Percentiles rank a stretch among this genome's conserved stretches.
phyloP scores from a whole-genome alignment of 1,140 invertebrate genomes.

The Drosophila virilis region DNA sequence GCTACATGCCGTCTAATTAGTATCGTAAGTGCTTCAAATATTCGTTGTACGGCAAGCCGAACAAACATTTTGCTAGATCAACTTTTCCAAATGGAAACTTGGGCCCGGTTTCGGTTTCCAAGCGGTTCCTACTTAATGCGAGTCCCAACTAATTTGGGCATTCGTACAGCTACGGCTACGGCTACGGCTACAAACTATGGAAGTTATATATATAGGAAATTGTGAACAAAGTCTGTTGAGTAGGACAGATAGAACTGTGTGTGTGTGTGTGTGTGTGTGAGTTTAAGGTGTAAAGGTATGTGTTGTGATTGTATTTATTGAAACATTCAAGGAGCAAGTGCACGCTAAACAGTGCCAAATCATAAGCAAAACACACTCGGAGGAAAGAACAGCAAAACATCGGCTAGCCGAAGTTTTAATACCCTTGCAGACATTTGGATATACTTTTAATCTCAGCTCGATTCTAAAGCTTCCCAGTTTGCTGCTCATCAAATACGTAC shows the following conservation, averaged over 20 bases:
- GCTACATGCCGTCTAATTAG: conserved; percentile 8
- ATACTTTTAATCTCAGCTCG: too few species aligned
- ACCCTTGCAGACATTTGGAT: neutral
- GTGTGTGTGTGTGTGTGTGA: conserved; percentile 15
- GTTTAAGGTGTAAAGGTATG: conserved; percentile 12
- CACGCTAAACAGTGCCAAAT: conserved; percentile 40
- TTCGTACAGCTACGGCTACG: conserved; percentile 28
- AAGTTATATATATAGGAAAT: conserved; percentile 25
- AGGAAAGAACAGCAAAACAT: neutral
- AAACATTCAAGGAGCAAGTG: conserved; percentile 43
- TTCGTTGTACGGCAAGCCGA: conserved; percentile 5
- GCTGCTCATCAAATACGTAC: too few species aligned
- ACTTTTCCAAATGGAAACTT: conserved; percentile 2
- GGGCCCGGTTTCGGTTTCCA: neutral
- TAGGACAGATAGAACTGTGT: conserved; percentile 7
- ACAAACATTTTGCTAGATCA: conserved; percentile 3
- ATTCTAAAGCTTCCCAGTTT: too few species aligned
- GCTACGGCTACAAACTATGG: conserved; percentile 5
- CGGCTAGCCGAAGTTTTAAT: neutral
- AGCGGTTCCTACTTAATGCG: conserved; percentile 2
- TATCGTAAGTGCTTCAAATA: conserved; percentile 9
- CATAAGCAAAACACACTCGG: conserved; percentile 7
- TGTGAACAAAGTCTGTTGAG: conserved; percentile 32
- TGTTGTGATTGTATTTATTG: conserved; percentile 20
- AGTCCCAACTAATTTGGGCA: conserved; percentile 43